Conservation (phyloP, 2,797 vertebrate species). For the Hippoglossus hippoglossus region DNA sequence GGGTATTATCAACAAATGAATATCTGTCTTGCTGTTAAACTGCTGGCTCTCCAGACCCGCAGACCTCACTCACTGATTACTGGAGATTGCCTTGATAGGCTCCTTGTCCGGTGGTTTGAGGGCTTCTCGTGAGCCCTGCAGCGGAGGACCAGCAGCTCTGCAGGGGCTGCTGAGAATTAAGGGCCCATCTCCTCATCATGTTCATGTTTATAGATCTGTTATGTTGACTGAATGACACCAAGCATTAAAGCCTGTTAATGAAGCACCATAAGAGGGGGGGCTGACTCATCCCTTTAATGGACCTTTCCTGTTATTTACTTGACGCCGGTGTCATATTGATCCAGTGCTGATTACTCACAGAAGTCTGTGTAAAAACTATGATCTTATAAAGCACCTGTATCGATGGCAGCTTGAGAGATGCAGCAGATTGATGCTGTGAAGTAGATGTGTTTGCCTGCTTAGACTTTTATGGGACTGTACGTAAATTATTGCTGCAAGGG, state of each 20-base stretch:
- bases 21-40: slow-evolving; percentile 33
- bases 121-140: slow-evolving; percentile 18
- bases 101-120: slow-evolving; percentile 23
- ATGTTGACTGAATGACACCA: slow-evolving; percentile 5
- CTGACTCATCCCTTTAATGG: slow-evolving; percentile 31
- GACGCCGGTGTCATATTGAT: slow-evolving; percentile 2
- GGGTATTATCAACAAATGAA: slow-evolving; percentile 51
- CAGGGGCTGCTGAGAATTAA: slow-evolving; percentile 3
- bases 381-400: slow-evolving; percentile 12
- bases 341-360: slow-evolving; percentile 19
- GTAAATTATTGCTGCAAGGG: too few species aligned
- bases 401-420: neutral
- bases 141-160: slow-evolving; percentile 32
- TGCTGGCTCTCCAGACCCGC: slow-evolving; percentile 17
- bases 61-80: slow-evolving; percentile 46
- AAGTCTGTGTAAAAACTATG: neutral
- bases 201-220: slow-evolving; percentile 12
- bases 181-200: neutral
- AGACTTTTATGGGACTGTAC: too few species aligned
- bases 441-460: neutral
- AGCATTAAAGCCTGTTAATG: slow-evolving; percentile 5
- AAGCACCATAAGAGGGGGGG: neutral
- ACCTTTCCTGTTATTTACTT: slow-evolving; percentile 6
- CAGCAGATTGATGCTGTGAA: neutral
- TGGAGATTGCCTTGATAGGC: slow-evolving; percentile 51